Evolutionary conservation across 2,888 invertebrate species (phyloP).

Genomic region (Idaea biselata): DNA sequence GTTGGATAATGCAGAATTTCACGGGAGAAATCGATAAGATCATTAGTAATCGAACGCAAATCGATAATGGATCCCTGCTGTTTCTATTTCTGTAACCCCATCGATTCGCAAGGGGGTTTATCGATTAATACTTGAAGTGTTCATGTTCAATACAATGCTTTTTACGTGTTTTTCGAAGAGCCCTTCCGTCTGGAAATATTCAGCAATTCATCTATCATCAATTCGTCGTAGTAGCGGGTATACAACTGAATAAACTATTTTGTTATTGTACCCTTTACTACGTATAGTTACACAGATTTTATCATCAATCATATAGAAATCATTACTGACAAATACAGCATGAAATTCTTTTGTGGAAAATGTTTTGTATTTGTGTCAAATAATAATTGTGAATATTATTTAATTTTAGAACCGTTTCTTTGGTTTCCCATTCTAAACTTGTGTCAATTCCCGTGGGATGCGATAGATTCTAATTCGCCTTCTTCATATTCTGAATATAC

Average conservation of each 20-base stretch:
- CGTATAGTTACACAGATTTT: slow-evolving; percentile 20
- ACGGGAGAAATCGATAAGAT: slow-evolving; percentile 64
- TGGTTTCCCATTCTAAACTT: neutral
- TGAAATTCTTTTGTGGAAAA: slow-evolving; percentile 31
- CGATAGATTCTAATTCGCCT: neutral
- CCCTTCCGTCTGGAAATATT: slow-evolving; percentile 55
- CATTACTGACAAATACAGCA: slow-evolving; percentile 30
- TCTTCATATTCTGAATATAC: neutral
- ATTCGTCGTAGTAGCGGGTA: slow-evolving; percentile 60
- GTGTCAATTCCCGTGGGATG: neutral
- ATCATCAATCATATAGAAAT: slow-evolving; percentile 50
- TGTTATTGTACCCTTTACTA: slow-evolving; percentile 43
- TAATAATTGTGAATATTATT: neutral
- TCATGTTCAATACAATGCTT: slow-evolving; percentile 58
- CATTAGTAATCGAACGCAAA: slow-evolving; percentile 65
- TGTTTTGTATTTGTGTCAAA: neutral
- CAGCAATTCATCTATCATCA: slow-evolving; percentile 64
- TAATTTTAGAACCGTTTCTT: neutral
- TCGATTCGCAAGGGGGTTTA: slow-evolving; percentile 44
- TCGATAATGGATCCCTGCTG: slow-evolving; percentile 57
- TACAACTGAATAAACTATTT: slow-evolving; percentile 34
- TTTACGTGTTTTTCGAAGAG: slow-evolving; percentile 64
- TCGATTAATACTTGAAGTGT: slow-evolving; percentile 49
- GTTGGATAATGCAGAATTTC: slow-evolving; percentile 45
- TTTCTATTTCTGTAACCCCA: slow-evolving; percentile 40